Base-by-base conservation (phyloP, 2,888 invertebrate genomes). In the Drosophila subsilvestris region DNA sequence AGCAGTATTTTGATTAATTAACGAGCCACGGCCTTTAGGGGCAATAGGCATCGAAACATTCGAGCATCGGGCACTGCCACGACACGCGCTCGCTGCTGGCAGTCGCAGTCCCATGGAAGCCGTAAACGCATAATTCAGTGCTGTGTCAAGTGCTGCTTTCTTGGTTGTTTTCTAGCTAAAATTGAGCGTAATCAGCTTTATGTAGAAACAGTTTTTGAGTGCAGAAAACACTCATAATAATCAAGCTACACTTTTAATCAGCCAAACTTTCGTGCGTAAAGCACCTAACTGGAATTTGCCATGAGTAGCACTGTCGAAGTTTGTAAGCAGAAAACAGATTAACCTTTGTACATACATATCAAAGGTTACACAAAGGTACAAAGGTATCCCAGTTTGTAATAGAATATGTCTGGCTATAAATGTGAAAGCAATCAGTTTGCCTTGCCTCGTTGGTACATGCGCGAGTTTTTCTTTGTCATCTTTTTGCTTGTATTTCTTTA, bases 1-100 rank as follows among this genome's bases (percentile, higher is more conserved):
- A 73, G 63, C 74, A 60, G 65, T 68, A 75, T 82, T 83, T 80
- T 84, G 88, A 84, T 84, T 84, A 88, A 84, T 84, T 84, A 88
- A 86, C 81, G 81, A 65, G 63, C 69, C 63, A 65, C 74, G 65
- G 76, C 67, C 61, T 74, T 83, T 74, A 47, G 70, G 59, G 55
- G 48, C 56, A 32, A 57, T 58, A 69, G 63, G 69, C 68, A 50
- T 59, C 57, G 37, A 37, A 63, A 60, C 42, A 32, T 51, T 20
- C 17, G 48, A 48, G 42, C 70, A 53, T 17, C 44, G 20, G 71
- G 25, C 54, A 18, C 37, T 37, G n/a, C 37, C 48, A 37, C 51
- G 63, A 66, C 42, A 50, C 66, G 79, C 56, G 63, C 43, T 70
- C 42, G 29, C 17, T 20, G 14, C 8, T 43, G 32, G 14, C 8